Evolutionary conservation across 2,888 invertebrate species (phyloP), one percentile per base, ranked within the genome.

Genomic region (Drosophila fungiperda): DNA sequence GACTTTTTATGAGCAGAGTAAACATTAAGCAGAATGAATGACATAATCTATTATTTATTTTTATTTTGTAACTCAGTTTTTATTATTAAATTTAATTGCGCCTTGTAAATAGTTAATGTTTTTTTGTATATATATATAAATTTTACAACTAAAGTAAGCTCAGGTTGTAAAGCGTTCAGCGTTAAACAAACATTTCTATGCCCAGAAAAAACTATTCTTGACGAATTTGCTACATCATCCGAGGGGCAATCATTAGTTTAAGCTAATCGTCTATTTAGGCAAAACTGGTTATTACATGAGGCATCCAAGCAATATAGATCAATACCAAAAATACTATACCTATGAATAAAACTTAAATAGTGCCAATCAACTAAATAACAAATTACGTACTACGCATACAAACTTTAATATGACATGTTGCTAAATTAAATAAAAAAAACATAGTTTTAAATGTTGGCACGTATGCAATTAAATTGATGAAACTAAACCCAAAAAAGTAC

Each of bases 141-240:
- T n/a, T 65, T 26, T 57, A 49, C 59, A 73, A 68, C 60, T 80
- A 80, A 70, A 73, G 76, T 83, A 86, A 88, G 86, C 83, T 76
- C 83, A 85, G 84, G 84, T 85, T 85, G 84, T 85, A 85, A 83
- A 84, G 55, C 84, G 72, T 83, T 76, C 63, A 74, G 75, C 59
- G 66, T 55, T 66, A 65, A 65, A 73, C 36, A 70, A 32, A 74
- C 61, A 74, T 54, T 74, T 75, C 42, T 59, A 76, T 48, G 77
- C 64, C 78, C 64, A 54, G 53, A 57, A 38, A 57, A 38, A 59
- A 57, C 66, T 62, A 54, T 42, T 53, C 60, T 48, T 9, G 9
- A 54, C 20, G 36, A 70, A 50, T 68, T 58, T 55, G 40, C 59
- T 40, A 55, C 60, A 61, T 67, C 77, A 75, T 77, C 65, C 64